A percentile compares a stretch with the other conserved stretches of the same genome.
Conservation (phyloP, 1,140 invertebrate genomes). For the Cherax quadricarinatus region DNA sequence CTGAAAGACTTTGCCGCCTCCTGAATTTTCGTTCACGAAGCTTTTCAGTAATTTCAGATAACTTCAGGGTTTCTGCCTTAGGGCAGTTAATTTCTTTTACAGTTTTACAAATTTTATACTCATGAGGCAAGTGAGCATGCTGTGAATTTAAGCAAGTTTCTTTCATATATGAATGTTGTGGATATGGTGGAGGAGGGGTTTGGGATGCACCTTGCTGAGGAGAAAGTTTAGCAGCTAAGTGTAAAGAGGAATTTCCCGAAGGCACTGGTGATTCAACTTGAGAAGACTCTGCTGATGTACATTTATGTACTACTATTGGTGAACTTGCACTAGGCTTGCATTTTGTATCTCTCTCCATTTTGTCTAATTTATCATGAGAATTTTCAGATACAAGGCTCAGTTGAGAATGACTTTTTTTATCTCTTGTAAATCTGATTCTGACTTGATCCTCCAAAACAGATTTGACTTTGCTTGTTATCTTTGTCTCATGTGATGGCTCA, state of each 20-base stretch:
- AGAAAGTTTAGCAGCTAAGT: not conserved
- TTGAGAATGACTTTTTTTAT: not conserved
- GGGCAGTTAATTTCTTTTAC: not conserved
- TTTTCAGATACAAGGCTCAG: not conserved
- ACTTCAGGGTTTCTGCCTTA: not conserved
- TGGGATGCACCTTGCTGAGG: slow-evolving; percentile 30
- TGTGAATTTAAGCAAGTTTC: not conserved
- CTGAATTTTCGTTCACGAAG: slow-evolving; percentile 6
- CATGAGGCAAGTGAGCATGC: not conserved
- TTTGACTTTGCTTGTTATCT: not conserved
- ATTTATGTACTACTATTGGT: not conserved
- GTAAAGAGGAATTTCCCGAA: not conserved
- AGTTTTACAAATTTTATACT: not conserved
- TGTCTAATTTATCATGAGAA: not conserved
- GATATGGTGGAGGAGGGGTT: slow-evolving; percentile 48
- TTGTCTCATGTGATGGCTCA: not conserved
- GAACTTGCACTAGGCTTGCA: not conserved
- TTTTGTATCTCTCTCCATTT: not conserved
- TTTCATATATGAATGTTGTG: not conserved
- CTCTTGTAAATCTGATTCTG: not conserved
- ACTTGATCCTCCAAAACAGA: not conserved
- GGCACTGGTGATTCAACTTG: not conserved
- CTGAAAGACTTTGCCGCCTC: not conserved
- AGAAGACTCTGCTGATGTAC: not conserved
- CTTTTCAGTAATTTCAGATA: slow-evolving; percentile 1